Evolutionary conservation across 30 jellyfish, hydroid and myxozoan genomes (phyloP), one percentile per base, ranked within the genome.

Genomic region (Clytia hemisphaerica): DNA sequence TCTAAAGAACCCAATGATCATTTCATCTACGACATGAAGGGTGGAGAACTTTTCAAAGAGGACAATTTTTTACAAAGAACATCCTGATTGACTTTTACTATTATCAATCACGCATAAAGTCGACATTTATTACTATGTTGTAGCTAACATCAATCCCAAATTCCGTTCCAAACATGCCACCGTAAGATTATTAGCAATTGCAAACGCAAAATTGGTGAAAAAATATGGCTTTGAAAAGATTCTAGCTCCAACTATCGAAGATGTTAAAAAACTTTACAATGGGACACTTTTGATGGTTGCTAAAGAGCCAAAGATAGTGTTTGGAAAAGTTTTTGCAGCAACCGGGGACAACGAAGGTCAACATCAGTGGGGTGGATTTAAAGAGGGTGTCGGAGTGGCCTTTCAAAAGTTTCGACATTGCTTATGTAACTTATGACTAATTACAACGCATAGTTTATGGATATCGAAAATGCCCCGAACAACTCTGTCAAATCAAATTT

Each of bases 351-450:
- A 63, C n/a, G 50, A 19, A 25, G 77, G 77, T 15, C 77, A 63
- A 19, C 66, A 63, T 38, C 32, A 33, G 19, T 63, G 77, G 77
- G 77, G 65, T 6, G 77, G 77, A 63, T 63, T 63, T 27, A 63
- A 63, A 38, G 77, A 25, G n/a, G 77, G 66, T 5, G 77, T 63
- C 40, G 77, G 77, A 38, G 21, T 63, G 19, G 36, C 77, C 14
- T 63, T 63, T 38, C 77, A 63, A 65, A 38, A 63, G 21, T 63
- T 63, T 65, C 21, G 77, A 38, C 65, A 35, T 21, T 63, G 77
- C 35, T 63, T 16, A 21, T 63, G 77, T 40, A 38, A 15, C 21
- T 35, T 38, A 16, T 35, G 40, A 29, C 65, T 25, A 6, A 35
- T 63, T 26, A 33, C 19, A 18, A 63, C 7, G 24, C 30, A 24